Base-by-base conservation (phyloP, 2,113 vertebrate genomes). In the Catharus bicknelli region DNA sequence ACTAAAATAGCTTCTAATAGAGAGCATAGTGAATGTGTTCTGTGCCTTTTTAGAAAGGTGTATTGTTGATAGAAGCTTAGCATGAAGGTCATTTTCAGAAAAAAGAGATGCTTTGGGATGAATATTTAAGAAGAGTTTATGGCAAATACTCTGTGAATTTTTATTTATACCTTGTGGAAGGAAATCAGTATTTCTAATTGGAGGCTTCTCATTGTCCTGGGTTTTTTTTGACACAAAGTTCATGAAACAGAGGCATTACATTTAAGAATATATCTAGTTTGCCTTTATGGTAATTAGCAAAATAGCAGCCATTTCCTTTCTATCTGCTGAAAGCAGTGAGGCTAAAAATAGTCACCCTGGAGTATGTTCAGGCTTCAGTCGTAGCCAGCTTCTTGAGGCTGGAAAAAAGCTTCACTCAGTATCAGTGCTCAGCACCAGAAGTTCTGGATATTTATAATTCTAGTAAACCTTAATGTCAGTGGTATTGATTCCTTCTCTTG, bases 291-390 rank as follows among this genome's bases (percentile, higher is more conserved):
- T 88, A 88, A 93, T 95, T 88, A 92, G 61, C 92, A 90, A 86
- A 93, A 90, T 86, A 86, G 61, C 90, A 73, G 79, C 85, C 42
- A 79, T 93, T 93, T 95, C 50, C 58, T 76, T 90, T 91, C 78
- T 90, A 29, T 88, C 77, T 89, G 32, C 80, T 90, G 73, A 84
- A 93, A 64, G 73, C 57, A 43, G n/a, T 5, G 11, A 78, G 62
- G 43, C 90, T 93, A 86, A 94, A 96, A 90, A 93, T 94, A 96
- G 66, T 67, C 30, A 5, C 50, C 34, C 61, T 92, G 79, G 76
- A 93, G 69, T 89, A 55, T 69, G 34, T 75, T 90, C 69, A 74
- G 77, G 53, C 69, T 93, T 76, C 50, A 83, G 64, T 64, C 0
- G 0, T 42, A 94, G 74, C 86, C 77, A 88, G 61, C 72, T 86